Base-by-base conservation (phyloP, 1,140 invertebrate genomes). In the Drosophila neocordata region DNA sequence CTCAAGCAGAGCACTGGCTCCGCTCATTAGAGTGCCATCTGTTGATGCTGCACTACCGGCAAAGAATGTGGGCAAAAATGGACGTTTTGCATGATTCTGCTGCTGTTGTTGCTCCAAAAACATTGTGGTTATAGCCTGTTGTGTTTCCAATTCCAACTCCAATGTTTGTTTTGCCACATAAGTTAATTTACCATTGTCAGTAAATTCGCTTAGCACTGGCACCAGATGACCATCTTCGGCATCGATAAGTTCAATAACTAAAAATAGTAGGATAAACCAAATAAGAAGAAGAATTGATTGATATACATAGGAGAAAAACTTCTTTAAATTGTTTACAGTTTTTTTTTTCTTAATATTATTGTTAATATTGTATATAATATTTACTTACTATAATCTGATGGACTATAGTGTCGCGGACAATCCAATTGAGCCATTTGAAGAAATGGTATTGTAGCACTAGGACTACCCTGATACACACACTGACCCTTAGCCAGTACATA, bases 351-450 rank as follows among this genome's bases (percentile, higher is more conserved):
- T 31, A 35, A 35, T 35, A 12, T 35, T 35, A 4, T 3, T 9
- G 11, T 1, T 35, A 1, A 35, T 31, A 31, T 12, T 35, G 34
- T 9, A 4, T 6, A 6, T 35, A 12, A 31, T 41, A 22, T 53
- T 5, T 18, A 55, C 94, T 93, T 90, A 95, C 94, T 93, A 73
- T 94, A 97, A 92, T 97, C 97, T 41, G 96, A 96, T 12, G 96
- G 96, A 82, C 97, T 98, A 88, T 97, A 95, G 77, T 96, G 95
- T 18, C 93, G 93, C 1, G 96, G 97, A 88, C 97, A 97, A 1
- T 94, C 92, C 1, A 96, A 88, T 7, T 94, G 94, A 12, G 95
- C 93, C 12, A 92, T 92, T 1, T 93, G 91, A 51, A 97, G 92
- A 90, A 96, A 96, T 1, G 96, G 94, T 6, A 97, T 93, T 41